Percentiles rank a stretch among this genome's conserved stretches.
These are phyloP conservation scores for Miltochrista miniata DNA, from an alignment of 2,888 invertebrate genomes.

Conservation along the genomic window DNA sequence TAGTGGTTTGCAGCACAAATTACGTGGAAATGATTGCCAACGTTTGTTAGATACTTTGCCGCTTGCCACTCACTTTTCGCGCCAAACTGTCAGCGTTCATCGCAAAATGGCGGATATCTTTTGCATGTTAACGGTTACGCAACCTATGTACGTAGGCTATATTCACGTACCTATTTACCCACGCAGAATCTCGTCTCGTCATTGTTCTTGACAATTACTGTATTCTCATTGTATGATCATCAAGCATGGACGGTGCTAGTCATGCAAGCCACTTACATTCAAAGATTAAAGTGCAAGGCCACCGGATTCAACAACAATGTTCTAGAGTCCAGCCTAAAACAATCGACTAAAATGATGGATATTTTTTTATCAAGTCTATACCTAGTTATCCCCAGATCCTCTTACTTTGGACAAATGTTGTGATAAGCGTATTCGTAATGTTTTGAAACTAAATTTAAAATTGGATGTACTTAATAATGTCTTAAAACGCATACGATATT, in stretches of 20 bases:
- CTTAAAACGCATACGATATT: too few species aligned
- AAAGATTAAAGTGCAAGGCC: slow-evolving; percentile 63
- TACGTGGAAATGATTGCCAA: slow-evolving; percentile 44
- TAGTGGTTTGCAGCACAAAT: slow-evolving; percentile 44
- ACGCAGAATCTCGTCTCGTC: slow-evolving; percentile 54
- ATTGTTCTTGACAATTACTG: slow-evolving; percentile 67
- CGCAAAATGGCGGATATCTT: slow-evolving; percentile 72
- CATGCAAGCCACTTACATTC: slow-evolving; percentile 53
- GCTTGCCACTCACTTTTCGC: slow-evolving; percentile 68
- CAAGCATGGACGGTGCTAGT: slow-evolving; percentile 43
- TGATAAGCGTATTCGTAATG: too few species aligned
- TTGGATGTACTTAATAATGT: too few species aligned
- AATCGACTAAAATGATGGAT: not conserved
- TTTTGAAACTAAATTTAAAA: too few species aligned
- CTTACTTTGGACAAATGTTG: too few species aligned
- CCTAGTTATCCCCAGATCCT: too few species aligned
- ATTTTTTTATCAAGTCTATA: too few species aligned
- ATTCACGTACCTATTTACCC: slow-evolving; percentile 45
- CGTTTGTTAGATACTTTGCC: slow-evolving; percentile 31
- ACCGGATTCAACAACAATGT: slow-evolving; percentile 16
- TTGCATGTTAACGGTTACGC: slow-evolving; percentile 59
- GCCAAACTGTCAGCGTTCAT: slow-evolving; percentile 65
- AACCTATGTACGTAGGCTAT: slow-evolving; percentile 50
- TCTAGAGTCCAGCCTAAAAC: not conserved
- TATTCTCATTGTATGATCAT: slow-evolving; percentile 67